Conservation (phyloP, 2,888 invertebrate species). For the Eristalis pertinax region DNA sequence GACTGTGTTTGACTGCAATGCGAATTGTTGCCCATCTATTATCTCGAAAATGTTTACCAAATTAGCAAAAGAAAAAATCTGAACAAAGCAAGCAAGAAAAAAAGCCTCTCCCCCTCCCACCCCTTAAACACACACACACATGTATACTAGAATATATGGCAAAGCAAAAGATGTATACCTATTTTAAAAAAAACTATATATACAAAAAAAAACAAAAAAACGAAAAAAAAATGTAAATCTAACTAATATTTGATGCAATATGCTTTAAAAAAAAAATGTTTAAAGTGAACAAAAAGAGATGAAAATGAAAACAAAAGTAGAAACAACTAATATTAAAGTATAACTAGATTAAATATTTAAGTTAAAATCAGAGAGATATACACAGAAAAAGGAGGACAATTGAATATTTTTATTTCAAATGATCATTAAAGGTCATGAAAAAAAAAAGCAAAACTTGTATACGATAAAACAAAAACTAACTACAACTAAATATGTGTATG, state of each 20-base stretch:
- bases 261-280: constrained; percentile 66
- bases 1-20: background rate
- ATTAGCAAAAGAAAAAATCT: constrained; percentile 62
- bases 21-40: constrained; percentile 20
- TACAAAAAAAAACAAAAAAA: constrained; percentile 71
- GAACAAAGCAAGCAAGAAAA: constrained; percentile 42
- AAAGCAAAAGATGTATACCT: constrained; percentile 51
- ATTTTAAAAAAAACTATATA: constrained; percentile 63
- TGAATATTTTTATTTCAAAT: constrained; percentile 39
- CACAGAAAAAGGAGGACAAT: constrained; percentile 11
- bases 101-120: background rate
- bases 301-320: constrained; percentile 15
- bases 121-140: background rate
- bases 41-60: constrained; percentile 63
- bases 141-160: constrained; percentile 62
- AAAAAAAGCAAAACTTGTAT: constrained; percentile 59
- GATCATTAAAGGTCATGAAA: constrained; percentile 43
- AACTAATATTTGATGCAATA: constrained; percentile 71
- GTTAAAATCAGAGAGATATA: constrained; percentile 49
- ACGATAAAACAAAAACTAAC: constrained; percentile 51
- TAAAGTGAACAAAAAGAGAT: constrained; percentile 9
- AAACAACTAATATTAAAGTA: constrained; percentile 47
- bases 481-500: constrained; percentile 13
- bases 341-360: constrained; percentile 56
- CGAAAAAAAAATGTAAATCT: constrained; percentile 26